Percentiles rank a stretch among this genome's conserved stretches.
phyloP scores from a whole-genome alignment of 2,888 invertebrate species.

The Agrochola circellaris region DNA sequence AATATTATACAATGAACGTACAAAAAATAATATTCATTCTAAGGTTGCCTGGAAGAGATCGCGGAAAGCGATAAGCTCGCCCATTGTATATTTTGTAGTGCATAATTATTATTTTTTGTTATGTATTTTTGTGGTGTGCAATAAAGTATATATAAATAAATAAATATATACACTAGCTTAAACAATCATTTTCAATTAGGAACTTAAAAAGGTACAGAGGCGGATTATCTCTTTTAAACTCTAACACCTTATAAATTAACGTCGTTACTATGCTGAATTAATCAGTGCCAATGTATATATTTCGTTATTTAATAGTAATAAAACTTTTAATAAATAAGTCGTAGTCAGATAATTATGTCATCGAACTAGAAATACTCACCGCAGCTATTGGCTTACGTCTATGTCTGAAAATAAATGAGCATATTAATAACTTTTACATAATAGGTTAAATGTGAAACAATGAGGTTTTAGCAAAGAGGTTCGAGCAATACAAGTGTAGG shows the following conservation, averaged over 20 bases:
- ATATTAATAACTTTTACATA: neutral
- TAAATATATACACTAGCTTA: too few species aligned
- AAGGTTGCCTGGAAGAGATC: too few species aligned
- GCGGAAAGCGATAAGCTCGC: too few species aligned
- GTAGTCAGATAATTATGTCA: neutral
- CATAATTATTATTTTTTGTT: too few species aligned
- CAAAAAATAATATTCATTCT: too few species aligned
- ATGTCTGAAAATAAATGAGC: constrained; percentile 9
- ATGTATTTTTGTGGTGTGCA: too few species aligned
- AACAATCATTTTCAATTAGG: too few species aligned
- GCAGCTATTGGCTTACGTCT: neutral
- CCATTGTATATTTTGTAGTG: too few species aligned
- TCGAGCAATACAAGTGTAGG: neutral
- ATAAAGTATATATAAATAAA: too few species aligned
- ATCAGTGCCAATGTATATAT: neutral
- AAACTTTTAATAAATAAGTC: neutral
- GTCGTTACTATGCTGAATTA: neutral
- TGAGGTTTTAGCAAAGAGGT: too few species aligned
- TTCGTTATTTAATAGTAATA: neutral
- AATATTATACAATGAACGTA: too few species aligned
- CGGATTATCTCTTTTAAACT: neutral
- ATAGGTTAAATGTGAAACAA: neutral
- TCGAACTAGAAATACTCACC: constrained; percentile 2
- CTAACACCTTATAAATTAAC: neutral
- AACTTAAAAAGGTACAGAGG: neutral